Evolutionary conservation across 1,140 invertebrate genomes (phyloP).

Genomic region (Halotydeus destructor): DNA sequence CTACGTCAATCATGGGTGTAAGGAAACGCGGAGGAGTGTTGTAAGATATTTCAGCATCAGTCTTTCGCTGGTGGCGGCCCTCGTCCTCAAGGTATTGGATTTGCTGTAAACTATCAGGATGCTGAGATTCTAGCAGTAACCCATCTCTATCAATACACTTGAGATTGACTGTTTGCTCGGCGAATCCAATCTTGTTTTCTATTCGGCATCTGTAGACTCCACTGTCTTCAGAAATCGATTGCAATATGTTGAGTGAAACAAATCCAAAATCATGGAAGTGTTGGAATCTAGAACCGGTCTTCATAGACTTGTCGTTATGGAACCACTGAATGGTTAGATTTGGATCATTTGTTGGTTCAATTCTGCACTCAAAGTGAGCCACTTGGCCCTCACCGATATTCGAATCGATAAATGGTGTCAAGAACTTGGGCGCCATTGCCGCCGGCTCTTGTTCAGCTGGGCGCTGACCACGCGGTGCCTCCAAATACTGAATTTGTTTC

Average conservation of each 20-base stretch:
- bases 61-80: constrained; percentile 27
- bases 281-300: constrained; percentile 56
- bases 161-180: constrained; percentile 25
- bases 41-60: too few relatives aligned
- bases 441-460: neutral
- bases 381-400: constrained; percentile 48
- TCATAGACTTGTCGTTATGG: constrained; percentile 29
- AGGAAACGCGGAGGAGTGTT: constrained; percentile 42
- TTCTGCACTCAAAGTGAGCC: constrained; percentile 80
- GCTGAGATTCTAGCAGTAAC: constrained; percentile 74
- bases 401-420: neutral
- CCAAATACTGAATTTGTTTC: constrained; percentile 65
- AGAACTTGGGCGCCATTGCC: neutral
- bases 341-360: constrained; percentile 82
- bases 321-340: constrained; percentile 89
- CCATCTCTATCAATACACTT: constrained; percentile 65
- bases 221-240: constrained; percentile 63
- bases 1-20: constrained; percentile 68
- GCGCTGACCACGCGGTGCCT: constrained; percentile 9
- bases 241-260: constrained; percentile 70
- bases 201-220: constrained; percentile 74
- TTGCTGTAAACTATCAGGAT: constrained; percentile 81
- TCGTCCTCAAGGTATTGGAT: constrained; percentile 72
- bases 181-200: constrained; percentile 69
- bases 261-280: constrained; percentile 70